These are phyloP conservation scores for Ia io DNA, from an alignment of 2,113 vertebrate genomes.

Conservation along the genomic window DNA sequence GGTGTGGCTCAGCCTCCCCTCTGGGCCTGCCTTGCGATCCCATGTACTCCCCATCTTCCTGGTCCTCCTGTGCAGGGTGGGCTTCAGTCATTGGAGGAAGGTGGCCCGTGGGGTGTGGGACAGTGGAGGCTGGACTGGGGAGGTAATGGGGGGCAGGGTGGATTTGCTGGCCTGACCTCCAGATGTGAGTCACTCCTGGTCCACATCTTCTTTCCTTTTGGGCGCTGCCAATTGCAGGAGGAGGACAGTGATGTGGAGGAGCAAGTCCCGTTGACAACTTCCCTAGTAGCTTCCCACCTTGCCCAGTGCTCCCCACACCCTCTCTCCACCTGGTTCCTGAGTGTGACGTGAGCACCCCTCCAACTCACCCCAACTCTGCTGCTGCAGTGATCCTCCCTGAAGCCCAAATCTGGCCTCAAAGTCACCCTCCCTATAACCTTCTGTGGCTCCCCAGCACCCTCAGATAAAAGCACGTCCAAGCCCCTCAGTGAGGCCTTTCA, in stretches of 20 bases:
- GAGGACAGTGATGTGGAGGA: not conserved
- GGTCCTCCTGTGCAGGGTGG: not conserved
- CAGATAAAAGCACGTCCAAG: not conserved
- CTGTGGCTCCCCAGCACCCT: not conserved
- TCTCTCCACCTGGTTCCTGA: not conserved
- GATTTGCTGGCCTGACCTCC: not conserved
- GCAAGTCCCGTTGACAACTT: not conserved
- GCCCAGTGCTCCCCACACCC: not conserved
- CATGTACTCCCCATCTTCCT: rapidly evolving
- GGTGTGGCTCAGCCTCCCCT: not conserved
- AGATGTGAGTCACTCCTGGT: not conserved
- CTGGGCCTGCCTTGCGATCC: not conserved
- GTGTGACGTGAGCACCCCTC: not conserved
- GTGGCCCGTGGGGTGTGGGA: too few relatives aligned
- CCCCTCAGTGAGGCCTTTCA: not conserved
- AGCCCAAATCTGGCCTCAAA: not conserved
- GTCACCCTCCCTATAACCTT: not conserved
- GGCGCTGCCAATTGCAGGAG: not conserved
- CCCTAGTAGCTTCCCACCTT: not conserved
- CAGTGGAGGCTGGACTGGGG: too few relatives aligned
- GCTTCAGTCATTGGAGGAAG: not conserved
- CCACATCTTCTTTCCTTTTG: not conserved
- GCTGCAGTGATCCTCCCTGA: not conserved
- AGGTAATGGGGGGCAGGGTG: rapidly evolving
- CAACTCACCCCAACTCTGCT: not conserved